Base-by-base conservation (phyloP, 2,797 vertebrate genomes). In the Catamblyrhynchus diadema region DNA sequence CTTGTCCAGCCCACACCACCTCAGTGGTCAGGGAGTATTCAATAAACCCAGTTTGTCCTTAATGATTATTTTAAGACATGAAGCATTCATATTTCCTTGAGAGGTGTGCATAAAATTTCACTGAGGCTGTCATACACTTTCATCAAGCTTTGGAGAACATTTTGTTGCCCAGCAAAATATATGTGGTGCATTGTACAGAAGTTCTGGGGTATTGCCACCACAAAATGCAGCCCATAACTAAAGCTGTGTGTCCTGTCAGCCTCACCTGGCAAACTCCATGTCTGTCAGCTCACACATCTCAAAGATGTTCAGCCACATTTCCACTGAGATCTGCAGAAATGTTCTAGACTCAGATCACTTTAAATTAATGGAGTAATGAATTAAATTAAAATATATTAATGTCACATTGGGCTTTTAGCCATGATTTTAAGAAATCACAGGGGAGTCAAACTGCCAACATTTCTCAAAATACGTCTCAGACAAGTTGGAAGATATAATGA, bases 351-450 rank as follows among this genome's bases (percentile, higher is more conserved):
- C 53, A 35, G 83, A 77, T 95, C 79, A 47, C 54, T 82, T 83
- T 71, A 39, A 77, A 65, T 80, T 95, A 97, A 82, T 3, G 5
- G 24, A 3, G 1, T 78, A 85, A 92, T 86, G 45, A 90, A 90
- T 94, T 94, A 16, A 71, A 89, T 94, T 92, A 75, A 86, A 93
- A 92, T 81, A 65, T 33, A 79, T 91, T 89, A 85, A 81, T 74
- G 71, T 94, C 35, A 1, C 74, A 14, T 86, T 61, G 41, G 82
- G 62, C 88, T 90, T 94, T 88, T 79, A 92, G 56, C 78, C 53
- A 39, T 30, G 45, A 88, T 90, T 95, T 88, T 82, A 85, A 89
- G 83, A 75, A 93, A 65, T 41, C 44, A 11, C 14, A 1, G 19
- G 71, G 64, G 71, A 72, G 66, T 91, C 73, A 33, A 72, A 62